Conservation (phyloP, 1,140 invertebrate species). For the Popillia japonica region DNA sequence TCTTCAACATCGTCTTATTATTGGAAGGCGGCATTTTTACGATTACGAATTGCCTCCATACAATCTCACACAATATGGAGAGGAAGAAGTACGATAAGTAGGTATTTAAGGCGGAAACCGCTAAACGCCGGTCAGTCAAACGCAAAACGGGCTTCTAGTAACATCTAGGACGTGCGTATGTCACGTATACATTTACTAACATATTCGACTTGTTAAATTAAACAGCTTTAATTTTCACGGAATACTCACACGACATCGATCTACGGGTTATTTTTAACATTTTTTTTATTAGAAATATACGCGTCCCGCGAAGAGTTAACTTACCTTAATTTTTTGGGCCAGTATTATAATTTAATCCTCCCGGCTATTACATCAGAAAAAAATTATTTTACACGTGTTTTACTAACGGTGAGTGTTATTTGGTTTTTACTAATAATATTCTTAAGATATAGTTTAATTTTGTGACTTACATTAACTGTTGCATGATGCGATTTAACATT, state of each 20-base stretch:
- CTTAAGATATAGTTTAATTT: not conserved
- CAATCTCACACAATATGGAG: not conserved
- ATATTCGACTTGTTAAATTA: constrained; percentile 9
- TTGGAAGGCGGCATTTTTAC: not conserved
- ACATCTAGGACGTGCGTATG: not conserved
- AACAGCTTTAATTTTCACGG: not conserved
- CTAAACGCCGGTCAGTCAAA: constrained; percentile 11
- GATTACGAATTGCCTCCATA: not conserved
- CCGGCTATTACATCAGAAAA: constrained; percentile 22
- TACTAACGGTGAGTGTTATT: constrained; percentile 18
- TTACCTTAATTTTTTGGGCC: not conserved
- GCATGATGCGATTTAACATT: not conserved
- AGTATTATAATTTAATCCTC: not conserved
- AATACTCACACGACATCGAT: not conserved
- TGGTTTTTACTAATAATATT: not conserved
- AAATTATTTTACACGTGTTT: not conserved
- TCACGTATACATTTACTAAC: constrained; percentile 12
- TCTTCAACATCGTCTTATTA: not conserved
- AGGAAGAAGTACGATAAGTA: constrained; percentile 23
- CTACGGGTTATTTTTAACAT: constrained; percentile 8
- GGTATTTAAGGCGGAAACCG: constrained; percentile 20
- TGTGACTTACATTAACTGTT: not conserved
- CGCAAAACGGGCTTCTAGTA: not conserved
- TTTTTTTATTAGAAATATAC: not conserved
- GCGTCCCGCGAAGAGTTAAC: not conserved